phyloP scores from a whole-genome alignment of 1,140 invertebrate genomes.

The Bombus soroeensis region DNA sequence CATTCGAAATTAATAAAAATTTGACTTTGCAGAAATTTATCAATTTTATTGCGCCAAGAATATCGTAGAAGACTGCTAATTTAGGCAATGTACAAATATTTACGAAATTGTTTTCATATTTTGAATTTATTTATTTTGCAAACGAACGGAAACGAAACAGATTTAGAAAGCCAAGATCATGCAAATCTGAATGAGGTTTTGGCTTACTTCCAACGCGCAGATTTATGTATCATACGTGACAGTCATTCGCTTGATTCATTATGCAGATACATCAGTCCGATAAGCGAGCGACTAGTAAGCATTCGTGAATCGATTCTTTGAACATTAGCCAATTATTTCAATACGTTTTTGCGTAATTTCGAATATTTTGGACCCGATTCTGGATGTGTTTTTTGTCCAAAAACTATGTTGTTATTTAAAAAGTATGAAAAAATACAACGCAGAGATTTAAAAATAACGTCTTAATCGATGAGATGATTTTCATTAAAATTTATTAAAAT shows the following conservation, averaged over 20 bases:
- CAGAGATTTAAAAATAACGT: too few relatives aligned
- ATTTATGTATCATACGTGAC: conserved; percentile 20
- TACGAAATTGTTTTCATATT: too few relatives aligned
- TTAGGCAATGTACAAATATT: too few relatives aligned
- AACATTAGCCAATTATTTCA: background rate
- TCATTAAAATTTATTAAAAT: too few relatives aligned
- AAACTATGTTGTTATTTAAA: too few relatives aligned
- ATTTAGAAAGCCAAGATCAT: background rate
- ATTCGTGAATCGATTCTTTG: conserved; percentile 16
- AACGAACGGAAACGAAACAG: background rate
- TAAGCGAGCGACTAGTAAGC: conserved; percentile 21
- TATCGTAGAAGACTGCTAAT: too few relatives aligned
- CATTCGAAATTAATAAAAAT: too few relatives aligned
- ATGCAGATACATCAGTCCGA: conserved; percentile 23
- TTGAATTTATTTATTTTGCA: background rate
- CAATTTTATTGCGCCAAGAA: too few relatives aligned
- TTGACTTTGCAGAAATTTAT: too few relatives aligned
- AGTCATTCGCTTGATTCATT: conserved; percentile 28
- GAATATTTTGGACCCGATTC: background rate
- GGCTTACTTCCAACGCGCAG: background rate
- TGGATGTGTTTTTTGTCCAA: rapidly evolving
- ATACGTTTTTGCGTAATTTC: background rate
- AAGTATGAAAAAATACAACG: too few relatives aligned
- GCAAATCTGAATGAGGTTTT: background rate
- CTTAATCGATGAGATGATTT: too few relatives aligned